These are phyloP conservation scores for Dynastes tityus DNA, from an alignment of 2,888 invertebrate genomes.

Conservation along the genomic window DNA sequence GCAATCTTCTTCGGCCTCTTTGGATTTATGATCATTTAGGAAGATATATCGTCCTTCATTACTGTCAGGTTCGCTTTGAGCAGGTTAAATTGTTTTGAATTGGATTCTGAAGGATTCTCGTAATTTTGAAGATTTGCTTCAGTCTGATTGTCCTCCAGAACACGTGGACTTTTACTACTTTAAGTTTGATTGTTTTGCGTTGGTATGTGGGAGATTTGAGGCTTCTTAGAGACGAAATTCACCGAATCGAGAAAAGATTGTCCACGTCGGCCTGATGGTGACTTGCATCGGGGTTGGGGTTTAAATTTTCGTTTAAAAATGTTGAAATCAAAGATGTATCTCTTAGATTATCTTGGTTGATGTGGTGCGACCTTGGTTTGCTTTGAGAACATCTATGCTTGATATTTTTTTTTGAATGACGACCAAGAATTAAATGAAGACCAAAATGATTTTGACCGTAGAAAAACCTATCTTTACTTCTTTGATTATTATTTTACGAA, in stretches of 20 bases:
- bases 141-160: no score
- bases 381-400: constrained; percentile 7
- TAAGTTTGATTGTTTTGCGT: no score
- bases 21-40: constrained; percentile 1
- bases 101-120: background rate
- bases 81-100: background rate
- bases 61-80: background rate
- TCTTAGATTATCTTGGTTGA: background rate
- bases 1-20: background rate
- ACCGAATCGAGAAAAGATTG: background rate
- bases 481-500: background rate
- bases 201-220: no score
- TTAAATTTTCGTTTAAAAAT: background rate
- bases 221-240: background rate
- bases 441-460: background rate
- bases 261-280: background rate
- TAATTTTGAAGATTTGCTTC: background rate
- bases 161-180: no score
- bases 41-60: constrained; percentile 14
- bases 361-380: background rate
- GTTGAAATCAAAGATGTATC: background rate
- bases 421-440: background rate
- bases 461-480: background rate
- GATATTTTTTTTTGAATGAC: background rate
- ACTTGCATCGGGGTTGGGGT: no score